phyloP scores from a whole-genome alignment of 2,797 vertebrate species.

The Cirrhinus mrigala region DNA sequence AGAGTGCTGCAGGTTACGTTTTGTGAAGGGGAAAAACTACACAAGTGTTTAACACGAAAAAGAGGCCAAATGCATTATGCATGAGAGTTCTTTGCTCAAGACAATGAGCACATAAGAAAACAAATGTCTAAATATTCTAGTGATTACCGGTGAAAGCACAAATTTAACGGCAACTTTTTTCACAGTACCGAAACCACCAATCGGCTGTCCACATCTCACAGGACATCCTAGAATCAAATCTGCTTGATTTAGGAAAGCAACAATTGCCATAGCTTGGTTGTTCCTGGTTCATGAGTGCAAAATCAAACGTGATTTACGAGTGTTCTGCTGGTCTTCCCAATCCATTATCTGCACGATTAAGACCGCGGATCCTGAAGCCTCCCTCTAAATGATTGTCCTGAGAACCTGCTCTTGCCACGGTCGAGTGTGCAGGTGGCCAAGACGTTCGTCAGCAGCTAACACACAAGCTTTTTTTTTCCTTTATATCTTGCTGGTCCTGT shows the following conservation, averaged over 20 bases:
- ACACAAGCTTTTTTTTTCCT: constrained; percentile 26
- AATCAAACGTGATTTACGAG: constrained; percentile 74
- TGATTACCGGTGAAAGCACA: constrained; percentile 9
- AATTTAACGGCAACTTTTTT: constrained; percentile 35
- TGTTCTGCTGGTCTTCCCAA: constrained; percentile 84
- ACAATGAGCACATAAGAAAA: not conserved
- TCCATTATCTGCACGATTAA: constrained; percentile 64
- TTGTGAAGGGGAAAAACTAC: not conserved
- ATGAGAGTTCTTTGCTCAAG: not conserved
- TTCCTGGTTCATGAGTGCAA: constrained; percentile 73
- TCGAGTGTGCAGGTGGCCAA: constrained; percentile 70
- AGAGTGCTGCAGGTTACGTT: constrained; percentile 28
- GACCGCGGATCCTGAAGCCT: constrained; percentile 77
- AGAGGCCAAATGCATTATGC: constrained; percentile 34
- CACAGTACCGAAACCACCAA: constrained; percentile 43
- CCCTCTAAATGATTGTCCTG: constrained; percentile 63
- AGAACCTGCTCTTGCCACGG: constrained; percentile 67
- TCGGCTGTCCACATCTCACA: constrained; percentile 10
- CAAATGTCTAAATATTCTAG: constrained; percentile 1
- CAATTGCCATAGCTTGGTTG: constrained; percentile 57
- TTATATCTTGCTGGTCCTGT: constrained; percentile 21
- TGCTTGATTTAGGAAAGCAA: constrained; percentile 40
- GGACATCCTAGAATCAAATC: constrained; percentile 28
- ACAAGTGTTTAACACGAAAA: constrained; percentile 24
- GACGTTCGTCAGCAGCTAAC: constrained; percentile 75